A percentile compares a stretch with the other conserved stretches of the same genome.
Evolutionary conservation across 2,888 invertebrate species (phyloP).

Genomic region (Polydrusus pterygomalis): DNA sequence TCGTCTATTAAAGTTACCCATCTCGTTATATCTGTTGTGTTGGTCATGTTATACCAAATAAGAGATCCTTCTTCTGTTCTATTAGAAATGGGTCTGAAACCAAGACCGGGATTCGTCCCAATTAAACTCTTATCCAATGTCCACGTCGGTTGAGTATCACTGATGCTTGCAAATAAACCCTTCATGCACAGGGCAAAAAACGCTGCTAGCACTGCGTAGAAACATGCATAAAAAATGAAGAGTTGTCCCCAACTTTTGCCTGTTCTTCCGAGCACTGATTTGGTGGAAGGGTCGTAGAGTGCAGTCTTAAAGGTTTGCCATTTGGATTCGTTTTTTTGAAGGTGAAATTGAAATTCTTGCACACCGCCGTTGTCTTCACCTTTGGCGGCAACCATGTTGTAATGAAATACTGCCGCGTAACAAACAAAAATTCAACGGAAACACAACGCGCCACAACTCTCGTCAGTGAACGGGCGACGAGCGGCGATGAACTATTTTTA

Average conservation of each 20-base stretch:
- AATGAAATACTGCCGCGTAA: background rate
- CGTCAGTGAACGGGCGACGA: background rate
- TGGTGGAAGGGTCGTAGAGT: conserved; percentile 64
- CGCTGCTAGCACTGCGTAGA: conserved; percentile 88
- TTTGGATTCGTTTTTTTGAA: conserved; percentile 61
- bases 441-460: background rate
- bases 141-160: conserved; percentile 83
- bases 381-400: conserved; percentile 59
- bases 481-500: conserved; percentile 12
- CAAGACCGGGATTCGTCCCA: conserved; percentile 79
- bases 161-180: conserved; percentile 83
- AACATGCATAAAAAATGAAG: conserved; percentile 88
- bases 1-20: conserved; percentile 76
- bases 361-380: conserved; percentile 65
- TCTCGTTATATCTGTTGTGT: conserved; percentile 72
- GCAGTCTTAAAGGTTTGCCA: conserved; percentile 63
- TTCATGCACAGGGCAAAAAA: conserved; percentile 92
- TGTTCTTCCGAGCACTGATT: conserved; percentile 65
- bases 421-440: background rate
- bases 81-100: conserved; percentile 77
- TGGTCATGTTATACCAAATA: conserved; percentile 76
- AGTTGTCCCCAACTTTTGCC: conserved; percentile 76
- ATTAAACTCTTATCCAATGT: conserved; percentile 86
- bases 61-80: conserved; percentile 77
- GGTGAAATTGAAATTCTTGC: conserved; percentile 63